Percentiles rank a stretch among this genome's conserved stretches.
phyloP scores from a whole-genome alignment of 92 coral and sea anemone genomes.

The Zoanthus solanderi region DNA sequence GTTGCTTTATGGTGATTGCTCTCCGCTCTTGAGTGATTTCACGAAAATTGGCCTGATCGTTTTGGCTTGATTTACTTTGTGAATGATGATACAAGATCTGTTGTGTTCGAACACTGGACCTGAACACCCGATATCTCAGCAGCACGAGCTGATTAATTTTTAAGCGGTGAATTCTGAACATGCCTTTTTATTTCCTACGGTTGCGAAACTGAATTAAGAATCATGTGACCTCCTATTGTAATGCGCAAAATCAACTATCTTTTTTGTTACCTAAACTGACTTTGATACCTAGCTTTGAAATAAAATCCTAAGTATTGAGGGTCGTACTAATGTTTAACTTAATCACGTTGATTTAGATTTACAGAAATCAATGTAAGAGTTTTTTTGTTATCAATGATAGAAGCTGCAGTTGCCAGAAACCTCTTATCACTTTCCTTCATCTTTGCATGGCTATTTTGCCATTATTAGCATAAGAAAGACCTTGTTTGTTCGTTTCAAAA shows the following conservation, averaged over 20 bases:
- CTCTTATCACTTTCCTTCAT: constrained; percentile 45
- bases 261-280: neutral
- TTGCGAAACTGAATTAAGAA: constrained; percentile 37
- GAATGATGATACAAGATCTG: neutral
- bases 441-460: constrained; percentile 49
- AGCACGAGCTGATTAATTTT: constrained; percentile 16
- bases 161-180: constrained; percentile 44
- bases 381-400: constrained; percentile 25
- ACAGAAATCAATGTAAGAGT: constrained; percentile 23
- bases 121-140: neutral
- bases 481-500: constrained; percentile 48
- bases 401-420: constrained; percentile 29
- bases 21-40: constrained; percentile 50
- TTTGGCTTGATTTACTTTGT: neutral
- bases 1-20: constrained; percentile 36
- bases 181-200: constrained; percentile 55
- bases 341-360: constrained; percentile 37
- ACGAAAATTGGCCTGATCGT: constrained; percentile 35
- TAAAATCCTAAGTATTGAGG: constrained; percentile 21
- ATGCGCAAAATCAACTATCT: constrained; percentile 31
- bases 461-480: constrained; percentile 48
- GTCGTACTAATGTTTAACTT: neutral
- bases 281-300: constrained; percentile 4
- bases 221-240: constrained; percentile 45
- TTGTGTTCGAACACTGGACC: neutral